Evolutionary conservation across 2,888 invertebrate genomes (phyloP).

Genomic region (Carabus problematicus): DNA sequence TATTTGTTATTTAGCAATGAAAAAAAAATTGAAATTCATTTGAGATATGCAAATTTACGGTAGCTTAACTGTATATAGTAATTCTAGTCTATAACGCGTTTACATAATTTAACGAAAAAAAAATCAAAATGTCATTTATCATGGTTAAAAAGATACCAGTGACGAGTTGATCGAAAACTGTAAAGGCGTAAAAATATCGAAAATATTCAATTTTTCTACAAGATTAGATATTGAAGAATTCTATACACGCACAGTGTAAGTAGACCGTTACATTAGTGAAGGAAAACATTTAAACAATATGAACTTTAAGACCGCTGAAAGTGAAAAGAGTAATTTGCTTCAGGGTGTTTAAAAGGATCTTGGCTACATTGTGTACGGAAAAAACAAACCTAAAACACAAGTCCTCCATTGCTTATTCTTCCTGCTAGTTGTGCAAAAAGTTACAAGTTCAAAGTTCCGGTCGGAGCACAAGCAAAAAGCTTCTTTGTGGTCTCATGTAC

Average conservation of each 20-base stretch:
- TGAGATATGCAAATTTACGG: too few species aligned
- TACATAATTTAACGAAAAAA: too few species aligned
- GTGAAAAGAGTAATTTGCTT: conserved; percentile 28
- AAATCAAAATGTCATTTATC: conserved; percentile 12
- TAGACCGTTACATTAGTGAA: too few species aligned
- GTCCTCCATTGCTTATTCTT: conserved; percentile 38
- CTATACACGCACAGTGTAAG: too few species aligned
- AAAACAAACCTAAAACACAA: conserved; percentile 29
- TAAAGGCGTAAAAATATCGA: conserved; percentile 19
- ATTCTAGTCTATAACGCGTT: too few species aligned
- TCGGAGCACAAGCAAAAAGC: conserved; percentile 15
- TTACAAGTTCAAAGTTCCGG: conserved; percentile 18
- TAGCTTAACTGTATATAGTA: too few species aligned
- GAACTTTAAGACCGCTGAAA: too few species aligned
- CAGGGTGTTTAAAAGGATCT: conserved; percentile 25
- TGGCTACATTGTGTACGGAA: conserved; percentile 14
- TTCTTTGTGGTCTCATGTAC: neutral
- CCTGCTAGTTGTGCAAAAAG: conserved; percentile 29
- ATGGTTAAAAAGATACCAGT: conserved; percentile 11
- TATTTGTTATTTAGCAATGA: conserved; percentile 10
- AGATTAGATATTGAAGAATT: neutral
- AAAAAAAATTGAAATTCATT: conserved; percentile 17
- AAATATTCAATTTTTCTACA: conserved; percentile 3
- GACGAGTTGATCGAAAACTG: conserved; percentile 13
- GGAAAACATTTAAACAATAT: too few species aligned